These are phyloP conservation scores for Magallana angulata DNA, from an alignment of 1,140 invertebrate genomes.

Conservation along the genomic window DNA sequence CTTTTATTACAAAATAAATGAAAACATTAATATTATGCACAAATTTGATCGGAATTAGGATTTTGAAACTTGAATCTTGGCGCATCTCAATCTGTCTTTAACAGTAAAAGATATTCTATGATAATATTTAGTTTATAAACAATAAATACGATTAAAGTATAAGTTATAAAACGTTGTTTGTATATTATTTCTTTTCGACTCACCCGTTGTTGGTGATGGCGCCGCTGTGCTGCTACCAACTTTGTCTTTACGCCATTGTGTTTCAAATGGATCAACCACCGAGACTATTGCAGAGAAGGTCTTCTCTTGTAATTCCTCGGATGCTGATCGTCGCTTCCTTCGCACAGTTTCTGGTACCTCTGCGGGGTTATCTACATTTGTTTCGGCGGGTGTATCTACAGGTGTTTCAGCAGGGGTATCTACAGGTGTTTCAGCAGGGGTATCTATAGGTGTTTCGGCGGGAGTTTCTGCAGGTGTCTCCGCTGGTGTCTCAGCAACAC, in stretches of 20 bases:
- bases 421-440: neutral
- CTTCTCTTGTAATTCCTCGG: neutral
- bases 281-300: constrained; percentile 25
- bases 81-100: no score
- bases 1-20: no score
- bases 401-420: neutral
- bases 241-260: neutral
- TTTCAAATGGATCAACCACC: constrained; percentile 41
- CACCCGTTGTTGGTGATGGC: neutral
- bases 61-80: no score
- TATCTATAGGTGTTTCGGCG: neutral
- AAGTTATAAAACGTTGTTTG: no score
- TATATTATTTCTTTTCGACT: neutral
- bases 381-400: neutral
- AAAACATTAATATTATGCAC: no score
- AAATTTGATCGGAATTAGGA: no score
- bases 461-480: neutral
- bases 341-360: no score
- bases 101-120: no score
- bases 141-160: no score
- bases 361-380: neutral
- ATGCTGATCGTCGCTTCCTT: constrained; percentile 19
- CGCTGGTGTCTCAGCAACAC: neutral
- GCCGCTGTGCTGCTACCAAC: neutral
- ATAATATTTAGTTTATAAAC: no score